Percentiles rank a stretch among this genome's conserved stretches.
Conservation (phyloP, 1,140 invertebrate species). For the Psilanteris sp. region DNA sequence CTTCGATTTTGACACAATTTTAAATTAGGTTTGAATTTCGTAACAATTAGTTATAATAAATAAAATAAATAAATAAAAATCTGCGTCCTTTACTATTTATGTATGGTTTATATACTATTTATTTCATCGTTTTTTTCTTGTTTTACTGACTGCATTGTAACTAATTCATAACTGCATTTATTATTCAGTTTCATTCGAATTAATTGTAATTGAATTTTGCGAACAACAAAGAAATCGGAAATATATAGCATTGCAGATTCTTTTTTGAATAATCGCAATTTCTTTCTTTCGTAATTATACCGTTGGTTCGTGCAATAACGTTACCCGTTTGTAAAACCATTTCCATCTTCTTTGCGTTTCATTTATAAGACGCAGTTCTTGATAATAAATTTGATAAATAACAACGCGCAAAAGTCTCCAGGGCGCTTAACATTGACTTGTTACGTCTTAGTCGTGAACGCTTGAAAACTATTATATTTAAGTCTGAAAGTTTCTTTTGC, state of each 20-base stretch:
- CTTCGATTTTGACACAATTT: too few relatives aligned
- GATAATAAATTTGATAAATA: conserved; percentile 48
- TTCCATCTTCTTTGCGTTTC: conserved; percentile 1
- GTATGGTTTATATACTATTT: too few relatives aligned
- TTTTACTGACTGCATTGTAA: too few relatives aligned
- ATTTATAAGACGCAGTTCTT: conserved; percentile 10
- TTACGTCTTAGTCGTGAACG: not conserved
- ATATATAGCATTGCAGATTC: too few relatives aligned
- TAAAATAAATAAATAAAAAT: too few relatives aligned
- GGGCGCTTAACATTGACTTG: not conserved
- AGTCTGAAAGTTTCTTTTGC: conserved; percentile 56
- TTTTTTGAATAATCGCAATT: conserved; percentile 3
- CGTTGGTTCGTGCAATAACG: conserved; percentile 8
- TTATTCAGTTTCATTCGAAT: too few relatives aligned
- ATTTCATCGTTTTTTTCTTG: too few relatives aligned
- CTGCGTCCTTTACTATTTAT: too few relatives aligned
- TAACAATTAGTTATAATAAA: too few relatives aligned
- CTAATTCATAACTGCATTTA: too few relatives aligned
- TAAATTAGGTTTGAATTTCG: too few relatives aligned
- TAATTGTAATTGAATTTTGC: not conserved
- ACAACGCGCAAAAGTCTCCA: not conserved
- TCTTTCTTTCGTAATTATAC: conserved; percentile 10
- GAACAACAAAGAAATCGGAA: too few relatives aligned
- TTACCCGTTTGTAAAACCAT: conserved; percentile 5
- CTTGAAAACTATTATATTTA: conserved; percentile 26